A percentile compares a stretch with the other conserved stretches of the same genome.
Evolutionary conservation across 2,797 vertebrate genomes (phyloP).

Genomic region (Amblyopsis hoosieri): DNA sequence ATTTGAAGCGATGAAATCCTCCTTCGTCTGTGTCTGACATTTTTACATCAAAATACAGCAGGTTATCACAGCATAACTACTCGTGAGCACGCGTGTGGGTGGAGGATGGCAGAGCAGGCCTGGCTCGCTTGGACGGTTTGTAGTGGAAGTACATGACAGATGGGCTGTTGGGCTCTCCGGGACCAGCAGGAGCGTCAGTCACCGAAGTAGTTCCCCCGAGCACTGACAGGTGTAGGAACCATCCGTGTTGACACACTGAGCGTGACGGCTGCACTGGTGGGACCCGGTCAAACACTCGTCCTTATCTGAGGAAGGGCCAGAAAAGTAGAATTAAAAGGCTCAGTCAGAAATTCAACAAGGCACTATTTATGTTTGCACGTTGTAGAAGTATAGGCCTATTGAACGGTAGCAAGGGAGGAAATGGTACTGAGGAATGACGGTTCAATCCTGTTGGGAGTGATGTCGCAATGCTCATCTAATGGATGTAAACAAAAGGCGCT

Average conservation of each 20-base stretch:
- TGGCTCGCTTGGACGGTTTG: conserved; percentile 70
- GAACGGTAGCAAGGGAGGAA: conserved; percentile 3
- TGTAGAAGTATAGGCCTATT: conserved; percentile 1
- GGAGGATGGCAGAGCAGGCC: conserved; percentile 22
- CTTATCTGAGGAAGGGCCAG: conserved; percentile 56
- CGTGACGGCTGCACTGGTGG: conserved; percentile 70
- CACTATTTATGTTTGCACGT: neutral
- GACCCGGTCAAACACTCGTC: conserved; percentile 73
- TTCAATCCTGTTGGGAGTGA: conserved; percentile 48
- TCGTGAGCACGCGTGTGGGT: neutral
- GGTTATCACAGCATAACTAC: neutral
- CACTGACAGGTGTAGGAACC: conserved; percentile 75
- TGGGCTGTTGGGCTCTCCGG: conserved; percentile 63
- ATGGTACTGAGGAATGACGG: conserved; percentile 17
- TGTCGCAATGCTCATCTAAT: conserved; percentile 53
- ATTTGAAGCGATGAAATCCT: neutral
- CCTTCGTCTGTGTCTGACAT: neutral
- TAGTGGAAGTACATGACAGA: conserved; percentile 66
- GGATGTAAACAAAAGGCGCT: conserved; percentile 61
- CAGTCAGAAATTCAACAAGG: neutral
- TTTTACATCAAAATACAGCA: conserved; percentile 2
- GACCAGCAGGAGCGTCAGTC: conserved; percentile 72
- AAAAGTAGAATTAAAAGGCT: conserved; percentile 17
- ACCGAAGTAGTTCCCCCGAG: conserved; percentile 56
- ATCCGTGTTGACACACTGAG: conserved; percentile 72